Base-by-base conservation (phyloP, 2,797 vertebrate species). In the Chloroceryle inda region DNA sequence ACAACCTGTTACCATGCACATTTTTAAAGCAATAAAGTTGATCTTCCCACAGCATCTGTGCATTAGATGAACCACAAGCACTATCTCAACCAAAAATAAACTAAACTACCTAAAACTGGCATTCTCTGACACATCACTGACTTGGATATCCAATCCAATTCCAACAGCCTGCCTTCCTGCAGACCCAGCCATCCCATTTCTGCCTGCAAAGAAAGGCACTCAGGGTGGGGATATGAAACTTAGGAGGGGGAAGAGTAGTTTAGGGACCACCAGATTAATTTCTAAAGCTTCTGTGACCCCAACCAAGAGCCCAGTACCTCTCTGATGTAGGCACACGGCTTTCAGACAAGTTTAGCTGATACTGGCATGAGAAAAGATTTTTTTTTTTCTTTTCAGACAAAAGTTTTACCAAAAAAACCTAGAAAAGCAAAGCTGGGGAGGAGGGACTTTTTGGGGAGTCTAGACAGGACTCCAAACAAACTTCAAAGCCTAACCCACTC, bases 381-480 rank as follows among this genome's bases (percentile, higher is more conserved):
- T 9, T 9, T 50, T 26, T 50, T n/a, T 55, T 59, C 35, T 56
- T 38, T 42, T 8, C 23, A 45, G n/a, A 42, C 52, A 61, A 23
- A 79, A 79, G 31, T 49, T 79, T 69, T 26, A 40, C 38, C 12
- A 40, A 40, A 40, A 40, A 40, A 40, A 40, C 13, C 33, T 56
- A 37, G 10, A 24, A 58, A 80, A 95, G 88, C 68, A 35, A 81
- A 75, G 75, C 44, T 61, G 90, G 31, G 73, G 58, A 94, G 61
- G 64, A 94, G 56, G 58, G 89, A 81, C 71, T 83, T 80, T 92
- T 84, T 33, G 38, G 56, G 73, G 56, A 88, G 85, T 92, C 94
- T 85, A 94, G 89, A 95, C 91, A 91, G 82, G 79, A 94, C 91
- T 95, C 91, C 85, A 95, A 91, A 94, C 82, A 89, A 94, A 94